Conservation (phyloP, 2,113 vertebrate species). For the Felis chaus region DNA sequence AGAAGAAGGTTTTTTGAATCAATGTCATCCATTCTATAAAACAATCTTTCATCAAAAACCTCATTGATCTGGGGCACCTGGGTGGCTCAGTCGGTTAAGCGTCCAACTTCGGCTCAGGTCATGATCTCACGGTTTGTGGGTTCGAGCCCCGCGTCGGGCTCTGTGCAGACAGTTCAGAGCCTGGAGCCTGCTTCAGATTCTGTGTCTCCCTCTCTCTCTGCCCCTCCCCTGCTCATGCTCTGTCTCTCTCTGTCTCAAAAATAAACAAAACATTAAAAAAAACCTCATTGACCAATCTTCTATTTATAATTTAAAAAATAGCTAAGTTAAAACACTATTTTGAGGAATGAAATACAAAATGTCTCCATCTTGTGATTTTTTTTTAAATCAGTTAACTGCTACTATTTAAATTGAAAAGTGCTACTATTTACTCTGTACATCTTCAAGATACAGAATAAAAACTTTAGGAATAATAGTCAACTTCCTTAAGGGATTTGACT, state of each 20-base stretch:
- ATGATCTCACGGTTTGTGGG: no score
- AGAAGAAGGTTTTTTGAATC: not conserved
- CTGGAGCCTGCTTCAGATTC: no score
- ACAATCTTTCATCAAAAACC: not conserved
- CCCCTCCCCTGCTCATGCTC: no score
- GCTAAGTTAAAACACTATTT: not conserved
- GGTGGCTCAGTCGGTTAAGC: no score
- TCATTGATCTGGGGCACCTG: not conserved
- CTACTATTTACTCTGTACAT: not conserved
- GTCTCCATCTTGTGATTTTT: not conserved
- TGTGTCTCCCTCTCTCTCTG: no score
- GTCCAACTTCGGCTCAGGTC: no score
- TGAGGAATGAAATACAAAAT: not conserved
- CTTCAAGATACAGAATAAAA: not conserved
- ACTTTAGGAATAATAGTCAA: conserved; percentile 4
- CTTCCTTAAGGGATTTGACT: conserved; percentile 20
- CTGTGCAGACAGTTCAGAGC: no score
- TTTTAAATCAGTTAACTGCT: not conserved
- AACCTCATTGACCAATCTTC: not conserved
- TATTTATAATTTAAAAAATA: not conserved
- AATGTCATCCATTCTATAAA: not conserved
- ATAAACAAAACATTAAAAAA: no score
- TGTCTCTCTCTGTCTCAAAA: no score
- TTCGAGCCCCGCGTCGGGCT: accelerated
- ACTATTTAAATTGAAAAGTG: conserved; percentile 54